Evolutionary conservation across 2,113 vertebrate genomes (phyloP), one percentile per base, ranked within the genome.

Genomic region (Puntigrus tetrazona): DNA sequence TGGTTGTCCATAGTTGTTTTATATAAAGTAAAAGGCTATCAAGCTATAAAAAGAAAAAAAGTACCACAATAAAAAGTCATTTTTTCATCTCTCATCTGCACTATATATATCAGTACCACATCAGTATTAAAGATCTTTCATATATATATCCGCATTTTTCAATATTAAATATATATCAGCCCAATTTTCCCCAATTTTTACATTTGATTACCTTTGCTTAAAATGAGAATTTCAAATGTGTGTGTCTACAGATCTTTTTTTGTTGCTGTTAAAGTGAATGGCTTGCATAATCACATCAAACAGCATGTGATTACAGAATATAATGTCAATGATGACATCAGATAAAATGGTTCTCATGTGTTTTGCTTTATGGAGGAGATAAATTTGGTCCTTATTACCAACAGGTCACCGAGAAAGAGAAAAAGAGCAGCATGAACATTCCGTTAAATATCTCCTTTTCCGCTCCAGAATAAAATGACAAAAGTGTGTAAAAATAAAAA

Each of bases 291-390:
- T 7, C 34, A 2, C 25, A n/a, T 43, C 11, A 72, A 72, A 72
- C 22, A 2, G 1, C 4, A 10, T 38, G 34, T 41, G 36, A 57
- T 25, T 73, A 38, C 70, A 73, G 43, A 43, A 14, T 27, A 43
- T 25, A 11, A 25, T 16, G 22, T 73, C 38, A 73, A 45, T 73
- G 70, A 45, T 73, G 38, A 73, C 38, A 73, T 73, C 70, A 73
- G 45, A 45, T 8, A n/a, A 73, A 73, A 43, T 27, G 5, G 22
- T 73, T 5, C 20, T n/a, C 22, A 25, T 43, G 38, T 14, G 3
- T 3, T 45, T 27, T 73, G 25, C 22, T 72, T 72, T 72, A 72
- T 43, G 69, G 69, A 43, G n/a, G 22, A 14, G 14, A 72, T 5
- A 20, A 72, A 7, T 72, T 43, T 69, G 18, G 65, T 9, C 20